Percentiles rank a stretch among this genome's conserved stretches.
phyloP scores from a whole-genome alignment of 1,140 invertebrate genomes.

The Rhizoglyphus robini region DNA sequence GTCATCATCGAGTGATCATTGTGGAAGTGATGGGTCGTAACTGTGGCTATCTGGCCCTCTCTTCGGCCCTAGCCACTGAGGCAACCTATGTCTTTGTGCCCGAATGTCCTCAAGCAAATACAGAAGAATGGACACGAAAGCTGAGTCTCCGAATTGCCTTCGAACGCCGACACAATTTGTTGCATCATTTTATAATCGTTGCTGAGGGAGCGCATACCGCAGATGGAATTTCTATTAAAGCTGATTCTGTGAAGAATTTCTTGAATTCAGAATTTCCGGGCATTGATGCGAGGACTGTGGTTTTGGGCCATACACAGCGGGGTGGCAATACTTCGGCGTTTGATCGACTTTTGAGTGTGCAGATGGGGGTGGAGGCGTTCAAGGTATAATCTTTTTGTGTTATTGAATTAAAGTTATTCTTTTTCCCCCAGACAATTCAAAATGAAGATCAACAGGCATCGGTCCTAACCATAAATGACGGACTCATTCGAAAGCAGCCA shows the following conservation, averaged over 20 bases:
- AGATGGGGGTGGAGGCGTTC: slow-evolving; percentile 97
- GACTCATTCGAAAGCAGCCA: slow-evolving; percentile 85
- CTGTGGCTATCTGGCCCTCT: slow-evolving; percentile 76
- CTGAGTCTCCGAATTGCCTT: slow-evolving; percentile 67
- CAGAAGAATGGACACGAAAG: slow-evolving; percentile 72
- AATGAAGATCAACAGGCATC: slow-evolving; percentile 82
- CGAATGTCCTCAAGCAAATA: slow-evolving; percentile 71
- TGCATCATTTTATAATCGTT: slow-evolving; percentile 97
- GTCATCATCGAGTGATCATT: slow-evolving; percentile 96
- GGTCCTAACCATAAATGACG: slow-evolving; percentile 90
- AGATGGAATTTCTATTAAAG: slow-evolving; percentile 80
- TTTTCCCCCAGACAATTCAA: too few relatives aligned
- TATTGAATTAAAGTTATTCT: too few relatives aligned
- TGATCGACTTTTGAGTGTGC: slow-evolving; percentile 87
- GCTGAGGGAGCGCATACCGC: slow-evolving; percentile 93
- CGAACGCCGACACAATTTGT: slow-evolving; percentile 80
- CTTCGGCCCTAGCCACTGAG: slow-evolving; percentile 76
- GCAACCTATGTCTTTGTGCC: slow-evolving; percentile 95
- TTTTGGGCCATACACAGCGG: slow-evolving; percentile 92
- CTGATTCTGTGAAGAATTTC: slow-evolving; percentile 66
- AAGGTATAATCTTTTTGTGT: too few relatives aligned
- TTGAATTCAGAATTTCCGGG: slow-evolving; percentile 65
- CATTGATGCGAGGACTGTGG: slow-evolving; percentile 94
- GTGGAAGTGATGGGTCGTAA: slow-evolving; percentile 99
- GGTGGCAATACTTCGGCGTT: slow-evolving; percentile 96